A percentile compares a stretch with the other conserved stretches of the same genome.
Conservation (phyloP, 2,888 invertebrate genomes). For the Dryobota labecula region DNA sequence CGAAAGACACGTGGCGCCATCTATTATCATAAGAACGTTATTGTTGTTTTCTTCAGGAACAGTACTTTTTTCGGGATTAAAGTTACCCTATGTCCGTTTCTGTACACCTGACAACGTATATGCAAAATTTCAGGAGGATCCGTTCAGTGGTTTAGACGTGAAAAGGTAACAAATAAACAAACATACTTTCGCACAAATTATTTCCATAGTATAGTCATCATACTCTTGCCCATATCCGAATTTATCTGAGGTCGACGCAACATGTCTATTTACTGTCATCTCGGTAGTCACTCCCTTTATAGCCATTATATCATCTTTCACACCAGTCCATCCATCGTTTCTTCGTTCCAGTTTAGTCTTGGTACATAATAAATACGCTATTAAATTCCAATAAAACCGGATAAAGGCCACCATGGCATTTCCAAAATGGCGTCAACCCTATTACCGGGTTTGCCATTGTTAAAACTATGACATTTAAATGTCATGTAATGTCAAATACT, state of each 20-base stretch:
- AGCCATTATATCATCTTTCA: not conserved
- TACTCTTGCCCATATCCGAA: no score
- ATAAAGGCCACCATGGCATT: slow-evolving; percentile 56
- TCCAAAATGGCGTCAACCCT: slow-evolving; percentile 58
- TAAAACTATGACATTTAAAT: slow-evolving; percentile 63
- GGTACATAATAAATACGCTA: slow-evolving; percentile 10
- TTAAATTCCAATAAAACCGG: slow-evolving; percentile 21
- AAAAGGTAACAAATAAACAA: no score
- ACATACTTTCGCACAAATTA: no score
- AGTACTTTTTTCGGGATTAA: no score
- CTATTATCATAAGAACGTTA: no score
- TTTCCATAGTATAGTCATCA: no score
- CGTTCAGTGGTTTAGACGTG: no score
- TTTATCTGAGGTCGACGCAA: not conserved
- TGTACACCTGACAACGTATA: no score
- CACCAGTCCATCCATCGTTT: not conserved
- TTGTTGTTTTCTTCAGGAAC: no score
- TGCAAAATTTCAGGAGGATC: no score
- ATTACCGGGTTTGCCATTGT: slow-evolving; percentile 40
- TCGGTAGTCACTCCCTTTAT: not conserved
- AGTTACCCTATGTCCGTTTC: no score
- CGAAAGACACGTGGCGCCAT: no score
- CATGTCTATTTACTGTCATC: not conserved
- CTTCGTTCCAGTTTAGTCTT: not conserved
- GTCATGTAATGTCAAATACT: slow-evolving; percentile 49